Conservation (phyloP, 2,888 invertebrate species). For the Andrena dorsata region DNA sequence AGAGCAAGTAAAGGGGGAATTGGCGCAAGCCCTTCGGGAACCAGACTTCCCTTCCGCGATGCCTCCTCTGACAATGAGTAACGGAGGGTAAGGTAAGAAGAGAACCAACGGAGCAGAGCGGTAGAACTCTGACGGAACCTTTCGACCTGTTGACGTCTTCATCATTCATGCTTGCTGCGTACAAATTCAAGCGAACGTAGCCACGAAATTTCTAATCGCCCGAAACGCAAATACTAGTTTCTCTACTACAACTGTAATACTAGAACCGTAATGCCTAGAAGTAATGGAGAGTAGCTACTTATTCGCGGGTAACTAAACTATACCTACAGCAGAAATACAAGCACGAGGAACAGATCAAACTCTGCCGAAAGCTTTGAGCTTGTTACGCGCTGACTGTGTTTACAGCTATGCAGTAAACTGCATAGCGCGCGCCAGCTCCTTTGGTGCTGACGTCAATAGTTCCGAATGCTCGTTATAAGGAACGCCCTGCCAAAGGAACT, state of each 20-base stretch:
- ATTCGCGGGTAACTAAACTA: neutral
- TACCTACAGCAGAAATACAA: neutral
- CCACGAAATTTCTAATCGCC: neutral
- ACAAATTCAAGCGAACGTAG: neutral
- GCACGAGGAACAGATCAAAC: constrained; percentile 27
- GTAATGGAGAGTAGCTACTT: neutral
- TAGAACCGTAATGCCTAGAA: neutral
- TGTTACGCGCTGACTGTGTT: constrained; percentile 42
- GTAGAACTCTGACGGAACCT: constrained; percentile 10
- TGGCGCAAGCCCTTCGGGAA: constrained; percentile 29
- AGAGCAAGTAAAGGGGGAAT: constrained; percentile 10
- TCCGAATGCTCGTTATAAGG: neutral
- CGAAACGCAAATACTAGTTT: neutral
- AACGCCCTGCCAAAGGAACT: neutral
- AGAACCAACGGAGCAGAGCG: neutral
- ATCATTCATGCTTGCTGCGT: neutral
- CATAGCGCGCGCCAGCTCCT: constrained; percentile 14
- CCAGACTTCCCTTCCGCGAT: constrained; percentile 10
- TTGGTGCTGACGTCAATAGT: constrained; percentile 12
- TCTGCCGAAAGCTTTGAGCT: constrained; percentile 51
- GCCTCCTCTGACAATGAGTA: neutral
- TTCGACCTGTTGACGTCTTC: neutral
- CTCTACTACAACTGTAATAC: too few relatives aligned
- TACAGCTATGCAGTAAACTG: constrained; percentile 21
- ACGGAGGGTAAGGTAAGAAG: neutral